phyloP scores from a whole-genome alignment of 1,140 invertebrate species.

The Protaetia brevitarsis region DNA sequence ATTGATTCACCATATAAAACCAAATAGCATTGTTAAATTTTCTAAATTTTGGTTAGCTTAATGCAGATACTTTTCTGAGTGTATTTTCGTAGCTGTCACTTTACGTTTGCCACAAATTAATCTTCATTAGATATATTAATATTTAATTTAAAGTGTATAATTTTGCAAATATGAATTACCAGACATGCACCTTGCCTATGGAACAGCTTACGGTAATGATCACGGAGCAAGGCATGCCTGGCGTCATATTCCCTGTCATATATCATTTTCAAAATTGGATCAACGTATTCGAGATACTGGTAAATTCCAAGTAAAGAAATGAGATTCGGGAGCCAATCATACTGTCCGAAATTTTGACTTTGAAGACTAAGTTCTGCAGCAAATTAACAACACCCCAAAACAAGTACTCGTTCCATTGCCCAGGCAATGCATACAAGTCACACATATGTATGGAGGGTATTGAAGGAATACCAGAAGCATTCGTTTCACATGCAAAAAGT shows the following conservation, averaged over 20 bases:
- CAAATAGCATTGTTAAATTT: no score
- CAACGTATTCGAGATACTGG: slow-evolving; percentile 3
- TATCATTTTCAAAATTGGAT: slow-evolving; percentile 12
- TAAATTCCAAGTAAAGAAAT: slow-evolving; percentile 10
- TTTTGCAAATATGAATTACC: slow-evolving; percentile 17
- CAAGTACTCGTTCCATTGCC: slow-evolving; percentile 8
- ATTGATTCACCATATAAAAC: no score
- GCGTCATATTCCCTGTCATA: no score
- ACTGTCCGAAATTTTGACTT: neutral
- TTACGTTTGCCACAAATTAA: no score
- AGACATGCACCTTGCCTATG: slow-evolving; percentile 11
- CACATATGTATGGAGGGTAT: no score
- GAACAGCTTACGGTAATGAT: neutral
- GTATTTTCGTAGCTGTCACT: no score
- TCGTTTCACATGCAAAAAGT: slow-evolving; percentile 8
- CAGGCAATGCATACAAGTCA: neutral
- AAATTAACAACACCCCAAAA: slow-evolving; percentile 1
- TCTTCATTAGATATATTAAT: neutral
- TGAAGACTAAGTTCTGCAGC: slow-evolving; percentile 12
- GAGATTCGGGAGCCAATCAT: neutral
- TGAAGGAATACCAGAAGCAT: no score
- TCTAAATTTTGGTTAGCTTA: no score
- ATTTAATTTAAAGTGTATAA: slow-evolving; percentile 2
- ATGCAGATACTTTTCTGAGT: no score
- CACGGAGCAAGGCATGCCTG: neutral